Evolutionary conservation across 2,888 invertebrate species (phyloP).

Genomic region (Agrypnus murinus): DNA sequence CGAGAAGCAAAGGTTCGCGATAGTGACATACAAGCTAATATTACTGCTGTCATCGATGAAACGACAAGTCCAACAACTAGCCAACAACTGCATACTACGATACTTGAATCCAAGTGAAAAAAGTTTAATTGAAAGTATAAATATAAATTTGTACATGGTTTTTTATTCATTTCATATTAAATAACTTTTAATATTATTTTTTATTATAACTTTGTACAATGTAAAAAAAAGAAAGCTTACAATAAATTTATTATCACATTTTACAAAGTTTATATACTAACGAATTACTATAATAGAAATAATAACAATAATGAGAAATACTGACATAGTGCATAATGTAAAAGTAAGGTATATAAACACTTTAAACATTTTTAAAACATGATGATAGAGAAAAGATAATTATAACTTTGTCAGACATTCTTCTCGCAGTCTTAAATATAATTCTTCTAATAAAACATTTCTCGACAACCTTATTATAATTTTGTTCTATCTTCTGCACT

Average conservation of each 20-base stretch:
- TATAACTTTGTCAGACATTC: too few relatives aligned
- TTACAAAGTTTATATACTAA: constrained; percentile 3
- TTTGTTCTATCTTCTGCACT: constrained; percentile 42
- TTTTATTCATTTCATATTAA: background rate
- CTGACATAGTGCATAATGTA: constrained; percentile 14
- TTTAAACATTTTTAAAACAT: too few relatives aligned
- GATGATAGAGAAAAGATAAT: too few relatives aligned
- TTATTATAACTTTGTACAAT: constrained; percentile 8
- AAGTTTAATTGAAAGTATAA: too few relatives aligned
- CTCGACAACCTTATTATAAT: constrained; percentile 36
- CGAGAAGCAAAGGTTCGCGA: constrained; percentile 63
- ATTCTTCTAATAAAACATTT: background rate
- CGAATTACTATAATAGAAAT: too few relatives aligned
- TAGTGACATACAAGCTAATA: constrained; percentile 61
- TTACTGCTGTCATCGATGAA: constrained; percentile 51
- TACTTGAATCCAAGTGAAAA: constrained; percentile 33
- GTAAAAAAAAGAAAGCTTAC: background rate
- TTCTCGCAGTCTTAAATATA: constrained; percentile 14
- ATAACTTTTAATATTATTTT: background rate
- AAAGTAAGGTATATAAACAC: background rate
- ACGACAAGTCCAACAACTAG: constrained; percentile 54
- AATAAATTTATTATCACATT: constrained; percentile 16
- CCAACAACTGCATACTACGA: constrained; percentile 53
- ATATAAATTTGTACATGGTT: background rate
- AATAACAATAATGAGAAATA: constrained; percentile 12